Evolutionary conservation across 2,888 invertebrate species (phyloP), one percentile per base, ranked within the genome.

Genomic region (Nemotelus pantherinus): DNA sequence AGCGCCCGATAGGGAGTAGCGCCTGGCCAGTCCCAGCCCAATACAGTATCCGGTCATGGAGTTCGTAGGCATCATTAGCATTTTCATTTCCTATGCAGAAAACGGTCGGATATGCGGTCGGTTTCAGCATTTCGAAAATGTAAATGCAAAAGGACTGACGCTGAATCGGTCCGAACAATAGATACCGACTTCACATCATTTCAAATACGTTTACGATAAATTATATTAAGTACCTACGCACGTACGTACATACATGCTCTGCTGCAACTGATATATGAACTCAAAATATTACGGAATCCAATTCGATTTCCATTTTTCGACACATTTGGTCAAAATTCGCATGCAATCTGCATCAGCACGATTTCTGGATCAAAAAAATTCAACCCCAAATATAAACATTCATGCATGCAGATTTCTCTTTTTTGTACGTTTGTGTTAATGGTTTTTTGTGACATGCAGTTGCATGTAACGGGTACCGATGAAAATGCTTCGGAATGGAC

Each of bases 1-100:
- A 25, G 25, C 25, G 25, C 25, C 25, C 25, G 25, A 43, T 41
- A 55, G 70, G 9, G 70, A 41, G 70, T 55, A 70, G 70, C 70
- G 70, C 70, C 74, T 74, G 48, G 60, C 39, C 63, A 47, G 44
- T 43, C 44, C 25, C 25, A 25, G 3, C 4, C 10, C 10, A 3
- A 7, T 3, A 7, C 60, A 60, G 60, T 74, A 74, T 74, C 74
- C 74, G 74, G 74, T 74, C 74, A 63, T 47, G 60, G 74, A 53
- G 53, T 70, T 70, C 41, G 74, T 63, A 60, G 63, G 74, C 74
- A 74, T 74, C 74, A 74, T 74, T 74, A 74, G 74, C 74, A 74
- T 74, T 63, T 48, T 41, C 74, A 60, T 74, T 74, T 74, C 74
- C 74, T 74, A 74, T 74, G 74, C 74, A 74, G 63, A 74, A 60